Percentiles rank a stretch among this genome's conserved stretches.
These are phyloP conservation scores for Rhagonycha lutea DNA, from an alignment of 2,888 invertebrate species.

Conservation along the genomic window DNA sequence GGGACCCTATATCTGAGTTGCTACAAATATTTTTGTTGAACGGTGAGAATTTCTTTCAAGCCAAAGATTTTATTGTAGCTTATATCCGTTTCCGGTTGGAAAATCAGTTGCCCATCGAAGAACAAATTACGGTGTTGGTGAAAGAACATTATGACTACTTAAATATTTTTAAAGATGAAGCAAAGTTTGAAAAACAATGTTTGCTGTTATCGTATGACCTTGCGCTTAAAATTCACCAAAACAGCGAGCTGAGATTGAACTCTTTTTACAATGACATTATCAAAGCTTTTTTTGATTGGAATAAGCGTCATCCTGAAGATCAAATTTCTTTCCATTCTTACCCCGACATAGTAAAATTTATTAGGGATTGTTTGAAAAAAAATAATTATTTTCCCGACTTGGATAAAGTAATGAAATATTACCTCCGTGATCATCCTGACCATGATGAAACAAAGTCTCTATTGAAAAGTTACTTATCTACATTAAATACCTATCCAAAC, in stretches of 20 bases:
- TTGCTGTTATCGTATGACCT: neutral
- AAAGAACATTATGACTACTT: neutral
- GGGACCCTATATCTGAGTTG: slow-evolving; percentile 6
- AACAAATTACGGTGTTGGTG: neutral
- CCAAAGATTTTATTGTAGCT: neutral
- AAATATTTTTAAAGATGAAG: neutral
- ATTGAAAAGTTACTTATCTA: neutral
- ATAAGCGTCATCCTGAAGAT: neutral
- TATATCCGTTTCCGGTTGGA: slow-evolving; percentile 6
- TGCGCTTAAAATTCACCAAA: neutral
- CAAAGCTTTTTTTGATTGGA: neutral
- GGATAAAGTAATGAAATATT: neutral
- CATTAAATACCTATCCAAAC: too few relatives aligned
- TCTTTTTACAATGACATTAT: neutral
- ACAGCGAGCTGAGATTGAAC: neutral
- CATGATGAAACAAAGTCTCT: neutral
- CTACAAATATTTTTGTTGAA: neutral
- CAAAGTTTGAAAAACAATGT: neutral
- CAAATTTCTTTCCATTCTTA: neutral
- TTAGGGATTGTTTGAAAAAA: neutral
- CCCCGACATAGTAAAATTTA: neutral
- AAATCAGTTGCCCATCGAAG: slow-evolving; percentile 3
- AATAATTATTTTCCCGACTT: neutral
- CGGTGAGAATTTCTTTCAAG: neutral
- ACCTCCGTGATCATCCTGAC: neutral